Base-by-base conservation (phyloP, 2,113 vertebrate species). In the Pseudorectes ferrugineus region DNA sequence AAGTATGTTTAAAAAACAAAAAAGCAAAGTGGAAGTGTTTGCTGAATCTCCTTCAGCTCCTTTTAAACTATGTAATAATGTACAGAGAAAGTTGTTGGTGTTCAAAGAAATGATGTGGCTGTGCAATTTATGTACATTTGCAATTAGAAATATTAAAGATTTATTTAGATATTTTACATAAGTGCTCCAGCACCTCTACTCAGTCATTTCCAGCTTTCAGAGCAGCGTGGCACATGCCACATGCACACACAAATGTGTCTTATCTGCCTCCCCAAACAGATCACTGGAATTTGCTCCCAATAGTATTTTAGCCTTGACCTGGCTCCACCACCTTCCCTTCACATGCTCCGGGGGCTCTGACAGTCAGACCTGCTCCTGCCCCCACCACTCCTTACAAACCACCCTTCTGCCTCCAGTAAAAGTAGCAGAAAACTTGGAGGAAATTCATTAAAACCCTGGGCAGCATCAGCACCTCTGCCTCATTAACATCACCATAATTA, bases 71-170 rank as follows among this genome's bases (percentile, higher is more conserved):
- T 98, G 97, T 98, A 99, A 99, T 99, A 99, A 99, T 99, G 99
- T 99, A 99, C 99, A 99, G 98, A 99, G 98, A 98, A 98, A 97
- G 97, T 98, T 94, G 98, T 98, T 97, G 98, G 98, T 99, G 99
- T 99, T 98, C 92, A 93, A 97, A 98, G 98, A 98, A 98, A 98
- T 98, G 86, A 98, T 97, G 99, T 99, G 99, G 98, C 98, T 97
- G 99, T 99, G 99, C 99, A 99, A 99, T 99, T 99, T 98, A 99
- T 99, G 99, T 99, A 99, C 99, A 99, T 99, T 99, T 99, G 99
- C 99, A 99, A 99, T 98, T 99, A 99, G 99, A 99, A 99, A 98
- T 99, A 99, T 99, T 99, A 99, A 99, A 99, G 99, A 99, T 99
- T 99, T 99, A 99, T 99, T 99, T 99, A 99, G 99, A 99, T 99